A percentile compares a stretch with the other conserved stretches of the same genome.
These are phyloP conservation scores for Coregonus ussuriensis DNA, from an alignment of 2,797 vertebrate genomes.

Conservation along the genomic window DNA sequence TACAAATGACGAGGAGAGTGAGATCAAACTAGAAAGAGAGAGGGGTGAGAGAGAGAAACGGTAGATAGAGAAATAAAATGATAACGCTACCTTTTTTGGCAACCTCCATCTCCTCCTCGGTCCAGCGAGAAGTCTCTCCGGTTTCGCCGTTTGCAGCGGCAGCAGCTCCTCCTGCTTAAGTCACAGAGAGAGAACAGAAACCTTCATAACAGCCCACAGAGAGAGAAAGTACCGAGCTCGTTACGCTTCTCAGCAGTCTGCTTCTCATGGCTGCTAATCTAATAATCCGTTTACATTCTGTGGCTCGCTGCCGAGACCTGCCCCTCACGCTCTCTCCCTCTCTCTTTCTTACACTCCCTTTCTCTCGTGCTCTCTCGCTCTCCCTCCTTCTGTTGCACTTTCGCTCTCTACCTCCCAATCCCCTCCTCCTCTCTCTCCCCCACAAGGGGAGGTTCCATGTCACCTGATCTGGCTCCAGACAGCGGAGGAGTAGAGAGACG, in stretches of 20 bases:
- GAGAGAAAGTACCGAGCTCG: constrained; percentile 34
- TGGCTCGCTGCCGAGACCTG: constrained; percentile 65
- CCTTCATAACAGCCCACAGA: constrained; percentile 8
- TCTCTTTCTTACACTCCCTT: neutral
- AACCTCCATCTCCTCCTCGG: constrained; percentile 99
- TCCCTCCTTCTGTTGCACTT: neutral
- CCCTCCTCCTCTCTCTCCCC: constrained; percentile 56
- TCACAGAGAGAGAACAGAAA: constrained; percentile 35
- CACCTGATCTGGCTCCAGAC: constrained; percentile 73
- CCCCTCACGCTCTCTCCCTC: constrained; percentile 40
- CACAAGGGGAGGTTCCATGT: constrained; percentile 60
- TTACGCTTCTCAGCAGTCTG: constrained; percentile 57
- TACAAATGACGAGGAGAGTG: too few species aligned
- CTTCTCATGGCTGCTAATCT: constrained; percentile 71
- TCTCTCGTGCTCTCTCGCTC: neutral
- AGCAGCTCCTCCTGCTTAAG: constrained; percentile 74
- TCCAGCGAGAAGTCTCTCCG: constrained; percentile 98
- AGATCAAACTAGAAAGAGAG: neutral
- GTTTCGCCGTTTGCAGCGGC: constrained; percentile 75
- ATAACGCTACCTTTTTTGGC: constrained; percentile 94
- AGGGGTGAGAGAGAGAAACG: constrained; percentile 11
- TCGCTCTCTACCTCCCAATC: constrained; percentile 23
- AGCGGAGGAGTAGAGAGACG: constrained; percentile 60
- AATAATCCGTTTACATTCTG: constrained; percentile 80
- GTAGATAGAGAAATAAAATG: constrained; percentile 18